phyloP scores from a whole-genome alignment of 2,888 invertebrate species.

The Rhopalosiphum nymphaeae region DNA sequence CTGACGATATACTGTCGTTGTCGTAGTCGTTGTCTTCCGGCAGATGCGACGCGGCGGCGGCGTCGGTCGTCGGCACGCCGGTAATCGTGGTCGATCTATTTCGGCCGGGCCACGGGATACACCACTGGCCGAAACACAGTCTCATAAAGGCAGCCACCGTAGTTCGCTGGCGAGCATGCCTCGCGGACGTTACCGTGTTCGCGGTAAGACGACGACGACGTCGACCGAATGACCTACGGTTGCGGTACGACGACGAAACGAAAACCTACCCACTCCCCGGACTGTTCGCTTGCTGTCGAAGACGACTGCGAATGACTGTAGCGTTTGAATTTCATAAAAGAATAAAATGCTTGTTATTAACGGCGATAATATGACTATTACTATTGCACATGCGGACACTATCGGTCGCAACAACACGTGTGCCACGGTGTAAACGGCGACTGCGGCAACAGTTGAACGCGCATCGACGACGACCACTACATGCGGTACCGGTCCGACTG shows the following conservation, averaged over 20 bases:
- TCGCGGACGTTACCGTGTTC: background rate
- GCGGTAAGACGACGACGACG: background rate
- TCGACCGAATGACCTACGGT: background rate
- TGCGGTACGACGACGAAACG: background rate
- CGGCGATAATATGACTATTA: background rate
- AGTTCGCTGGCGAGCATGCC: conserved; percentile 31
- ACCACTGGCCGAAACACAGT: conserved; percentile 64
- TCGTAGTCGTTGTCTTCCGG: conserved; percentile 7
- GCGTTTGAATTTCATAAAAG: background rate
- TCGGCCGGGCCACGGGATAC: conserved; percentile 59
- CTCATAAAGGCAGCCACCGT: conserved; percentile 63
- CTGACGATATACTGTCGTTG: conserved; percentile 41
- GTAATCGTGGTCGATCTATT: conserved; percentile 36
- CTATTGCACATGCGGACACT: background rate
- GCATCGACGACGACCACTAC: conserved; percentile 14
- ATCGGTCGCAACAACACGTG: conserved; percentile 31
- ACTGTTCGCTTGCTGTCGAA: background rate
- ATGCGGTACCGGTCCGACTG: conserved; percentile 64
- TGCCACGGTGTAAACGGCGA: background rate
- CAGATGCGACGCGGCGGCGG: background rate
- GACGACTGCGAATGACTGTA: background rate
- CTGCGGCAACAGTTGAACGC: background rate
- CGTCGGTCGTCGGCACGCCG: conserved; percentile 24
- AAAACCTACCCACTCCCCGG: background rate
- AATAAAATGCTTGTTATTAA: background rate